These are phyloP conservation scores for Ianthella basta DNA, from an alignment of 37 sponge, comb jelly and placozoan genomes.

Conservation along the genomic window DNA sequence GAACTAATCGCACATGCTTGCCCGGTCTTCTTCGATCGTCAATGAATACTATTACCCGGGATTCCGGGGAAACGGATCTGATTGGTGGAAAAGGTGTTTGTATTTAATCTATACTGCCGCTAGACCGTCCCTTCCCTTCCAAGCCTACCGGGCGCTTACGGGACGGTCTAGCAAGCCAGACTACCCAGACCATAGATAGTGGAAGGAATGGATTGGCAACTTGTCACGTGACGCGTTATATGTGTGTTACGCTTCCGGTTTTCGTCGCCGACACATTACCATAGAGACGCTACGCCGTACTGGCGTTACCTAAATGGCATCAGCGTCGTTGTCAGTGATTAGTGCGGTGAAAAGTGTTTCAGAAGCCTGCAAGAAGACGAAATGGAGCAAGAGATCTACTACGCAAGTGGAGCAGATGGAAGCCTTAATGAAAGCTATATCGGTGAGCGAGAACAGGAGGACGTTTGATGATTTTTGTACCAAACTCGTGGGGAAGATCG, in stretches of 20 bases:
- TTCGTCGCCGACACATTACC: background rate
- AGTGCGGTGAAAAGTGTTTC: background rate
- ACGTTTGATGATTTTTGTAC: background rate
- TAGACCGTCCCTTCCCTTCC: too few species aligned
- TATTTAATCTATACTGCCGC: too few species aligned
- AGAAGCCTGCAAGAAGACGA: slow-evolving; percentile 10
- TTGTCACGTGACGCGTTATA: slow-evolving; percentile 23
- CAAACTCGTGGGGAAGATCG: background rate
- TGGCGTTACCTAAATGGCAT: too few species aligned
- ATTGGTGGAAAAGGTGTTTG: too few species aligned
- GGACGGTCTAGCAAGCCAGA: too few species aligned
- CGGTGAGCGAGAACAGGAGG: slow-evolving; percentile 7
- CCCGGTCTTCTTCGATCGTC: too few species aligned
- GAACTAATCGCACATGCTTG: too few species aligned
- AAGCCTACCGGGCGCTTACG: too few species aligned
- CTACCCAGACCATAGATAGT: too few species aligned
- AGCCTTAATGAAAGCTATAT: background rate
- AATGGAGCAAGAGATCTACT: slow-evolving; percentile 12
- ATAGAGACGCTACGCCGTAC: background rate
- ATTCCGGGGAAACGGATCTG: too few species aligned
- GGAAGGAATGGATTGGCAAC: slow-evolving; percentile 18
- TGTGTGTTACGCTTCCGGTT: slow-evolving; percentile 24
- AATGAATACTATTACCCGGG: too few species aligned
- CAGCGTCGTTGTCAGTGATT: background rate
- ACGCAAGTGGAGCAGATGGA: background rate